Base-by-base conservation (phyloP, 2,888 invertebrate species). In the Eupithecia tripunctaria region DNA sequence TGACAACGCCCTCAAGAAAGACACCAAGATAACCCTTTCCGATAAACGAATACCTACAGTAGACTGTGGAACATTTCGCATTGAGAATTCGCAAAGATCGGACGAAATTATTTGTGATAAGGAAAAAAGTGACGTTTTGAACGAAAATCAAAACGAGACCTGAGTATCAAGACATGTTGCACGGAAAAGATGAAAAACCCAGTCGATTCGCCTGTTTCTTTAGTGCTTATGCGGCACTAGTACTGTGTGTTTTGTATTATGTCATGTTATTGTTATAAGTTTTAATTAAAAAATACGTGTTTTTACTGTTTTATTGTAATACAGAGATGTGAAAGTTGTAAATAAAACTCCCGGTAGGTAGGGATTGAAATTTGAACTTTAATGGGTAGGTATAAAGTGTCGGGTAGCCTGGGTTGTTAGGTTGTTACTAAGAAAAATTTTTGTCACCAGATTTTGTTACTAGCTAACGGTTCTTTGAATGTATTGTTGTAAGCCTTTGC, bases 81-180 rank as follows among this genome's bases (percentile, higher is more conserved):
- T 3, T 14, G 60, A 43, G 64, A n/a, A 47, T 64, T 65, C 21
- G 70, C 29, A 47, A 69, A 65, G 51, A 72, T 47, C 29, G 43
- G 71, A 68, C 71, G 21, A 38, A 56, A 25, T 21, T 21, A 12
- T 25, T 25, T 56, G 63, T 64, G 51, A 69, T 51, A 65, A 47
- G 29, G 29, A 69, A 60, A 68, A 21, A 29, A 32, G 56, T 38
- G 25, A 27, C 2, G 29, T 56, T 21, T 56, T 68, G n/a, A 18
- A n/a, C n/a, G 32, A 47, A 59, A 82, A 36, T 29, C 21, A 36
- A 63, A 63, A n/a, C 36, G 27, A 21, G 21, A 36, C 32, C 10
- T 3, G n/a, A 85, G 80, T 82, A 86, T 88, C 86, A 86, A 89
- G 86, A 87, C 85, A 86, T 84, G 76, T 78, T 73, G 81, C 68